Evolutionary conservation across 2,797 vertebrate species (phyloP).

Genomic region (Phaenicophaeus curvirostris): DNA sequence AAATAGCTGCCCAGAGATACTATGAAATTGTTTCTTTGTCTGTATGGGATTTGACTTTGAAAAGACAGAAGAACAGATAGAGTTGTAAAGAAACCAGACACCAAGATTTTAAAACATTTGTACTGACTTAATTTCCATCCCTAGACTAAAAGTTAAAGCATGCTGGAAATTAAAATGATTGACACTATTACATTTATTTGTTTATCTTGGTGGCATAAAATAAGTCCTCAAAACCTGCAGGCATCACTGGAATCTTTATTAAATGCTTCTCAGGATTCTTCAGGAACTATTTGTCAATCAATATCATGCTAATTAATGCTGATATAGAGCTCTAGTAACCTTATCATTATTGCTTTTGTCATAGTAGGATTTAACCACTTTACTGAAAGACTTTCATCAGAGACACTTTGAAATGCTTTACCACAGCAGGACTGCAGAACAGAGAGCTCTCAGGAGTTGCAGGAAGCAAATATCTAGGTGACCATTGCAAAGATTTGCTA

Average conservation of each 20-base stretch:
- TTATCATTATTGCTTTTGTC: neutral
- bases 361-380: neutral
- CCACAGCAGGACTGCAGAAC: neutral
- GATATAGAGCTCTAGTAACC: neutral
- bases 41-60: neutral
- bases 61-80: neutral
- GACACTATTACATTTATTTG: conserved; percentile 22
- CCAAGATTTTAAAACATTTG: neutral
- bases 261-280: conserved; percentile 29
- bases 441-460: neutral
- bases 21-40: neutral
- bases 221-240: neutral
- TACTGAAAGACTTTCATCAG: neutral
- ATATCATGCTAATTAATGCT: neutral
- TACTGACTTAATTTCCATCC: neutral
- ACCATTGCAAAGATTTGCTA: neutral
- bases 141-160: neutral
- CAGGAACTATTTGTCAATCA: conserved; percentile 28
- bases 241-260: conserved; percentile 30
- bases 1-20: neutral
- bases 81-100: neutral
- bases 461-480: neutral
- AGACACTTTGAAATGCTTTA: neutral
- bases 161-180: neutral
- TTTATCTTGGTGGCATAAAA: conserved; percentile 28